Base-by-base conservation (phyloP, 2,113 vertebrate species). In the Peromyscus leucopus region DNA sequence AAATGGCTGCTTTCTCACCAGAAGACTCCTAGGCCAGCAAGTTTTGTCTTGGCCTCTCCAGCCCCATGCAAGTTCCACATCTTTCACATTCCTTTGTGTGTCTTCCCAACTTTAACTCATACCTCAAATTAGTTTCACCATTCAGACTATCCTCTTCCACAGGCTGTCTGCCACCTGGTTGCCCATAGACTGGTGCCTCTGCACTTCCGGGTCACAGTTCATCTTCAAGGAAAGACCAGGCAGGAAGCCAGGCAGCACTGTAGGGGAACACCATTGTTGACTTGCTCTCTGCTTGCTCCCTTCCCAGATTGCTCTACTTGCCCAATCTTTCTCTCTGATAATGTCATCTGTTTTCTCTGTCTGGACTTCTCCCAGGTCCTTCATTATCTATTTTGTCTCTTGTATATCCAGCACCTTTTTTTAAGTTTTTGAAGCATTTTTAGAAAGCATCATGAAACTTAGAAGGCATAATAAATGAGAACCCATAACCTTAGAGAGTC, bases 301-400 rank as follows among this genome's bases (percentile, higher is more conserved):
- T 51, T 42, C 5, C 28, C 31, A 36, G 42, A 46, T 67, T 67
- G 33, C 83, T 86, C 61, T 48, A 4, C 2, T 0, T 46, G 15
- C n/a, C 48, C 3, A 16, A 4, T 82, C 31, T 80, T 75, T 51
- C 59, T 15, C 2, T 42, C 39, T 48, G 8, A 48, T 76, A n/a
- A 13, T 83, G 80, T 92, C 17, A 79, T 17, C 94, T 17, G 7
- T 55, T 93, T 79, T 97, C 39, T 95, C 91, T 92, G 51, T 57
- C n/a, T 33, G 39, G 22, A 94, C 91, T 94, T 91, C 51, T 80
- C 42, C 74, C 31, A 86, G 10, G 21, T 78, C 5, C 9, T 94
- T 84, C 94, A 36, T 51, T 94, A 17, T 79, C 61, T 78, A 1
- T 91, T 96, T 96, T 69, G 46, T 95, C 15, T 95, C 21, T 95